These are phyloP conservation scores for Torymus auratus DNA, from an alignment of 2,888 invertebrate species.

Conservation along the genomic window DNA sequence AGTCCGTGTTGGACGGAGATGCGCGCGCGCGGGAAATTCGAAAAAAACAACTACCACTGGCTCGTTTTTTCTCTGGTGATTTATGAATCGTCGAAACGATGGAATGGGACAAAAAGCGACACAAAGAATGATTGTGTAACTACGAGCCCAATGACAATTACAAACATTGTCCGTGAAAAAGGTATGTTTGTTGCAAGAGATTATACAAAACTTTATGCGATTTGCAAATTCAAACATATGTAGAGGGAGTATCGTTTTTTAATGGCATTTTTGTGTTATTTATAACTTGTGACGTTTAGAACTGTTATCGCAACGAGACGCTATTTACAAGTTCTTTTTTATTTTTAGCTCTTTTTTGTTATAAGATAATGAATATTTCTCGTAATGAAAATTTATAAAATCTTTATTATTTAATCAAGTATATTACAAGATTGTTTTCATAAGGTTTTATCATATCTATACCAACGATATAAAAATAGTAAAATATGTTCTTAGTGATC, in stretches of 20 bases:
- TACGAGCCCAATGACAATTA: constrained; percentile 47
- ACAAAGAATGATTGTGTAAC: constrained; percentile 46
- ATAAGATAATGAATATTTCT: constrained; percentile 7
- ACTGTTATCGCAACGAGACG: no score
- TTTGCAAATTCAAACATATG: neutral
- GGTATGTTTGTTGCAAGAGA: neutral
- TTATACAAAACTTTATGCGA: constrained; percentile 7
- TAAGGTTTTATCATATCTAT: constrained; percentile 6
- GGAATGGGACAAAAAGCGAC: constrained; percentile 26
- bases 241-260: constrained; percentile 37
- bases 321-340: no score
- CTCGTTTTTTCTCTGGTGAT: constrained; percentile 19
- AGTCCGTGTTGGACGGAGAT: constrained; percentile 34
- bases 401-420: constrained; percentile 16
- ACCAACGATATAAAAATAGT: constrained; percentile 20
- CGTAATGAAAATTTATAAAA: constrained; percentile 7
- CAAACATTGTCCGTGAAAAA: constrained; percentile 3
- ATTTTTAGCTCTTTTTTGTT: neutral
- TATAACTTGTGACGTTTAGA: no score
- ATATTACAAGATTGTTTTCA: constrained; percentile 9
- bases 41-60: constrained; percentile 26
- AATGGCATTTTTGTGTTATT: constrained; percentile 17
- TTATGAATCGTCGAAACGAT: constrained; percentile 32
- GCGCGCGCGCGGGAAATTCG: constrained; percentile 15
- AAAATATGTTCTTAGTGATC: constrained; percentile 28